A percentile compares a stretch with the other conserved stretches of the same genome.
Conservation (phyloP, 2,113 vertebrate genomes). For the Hirundichthys speculiger region DNA sequence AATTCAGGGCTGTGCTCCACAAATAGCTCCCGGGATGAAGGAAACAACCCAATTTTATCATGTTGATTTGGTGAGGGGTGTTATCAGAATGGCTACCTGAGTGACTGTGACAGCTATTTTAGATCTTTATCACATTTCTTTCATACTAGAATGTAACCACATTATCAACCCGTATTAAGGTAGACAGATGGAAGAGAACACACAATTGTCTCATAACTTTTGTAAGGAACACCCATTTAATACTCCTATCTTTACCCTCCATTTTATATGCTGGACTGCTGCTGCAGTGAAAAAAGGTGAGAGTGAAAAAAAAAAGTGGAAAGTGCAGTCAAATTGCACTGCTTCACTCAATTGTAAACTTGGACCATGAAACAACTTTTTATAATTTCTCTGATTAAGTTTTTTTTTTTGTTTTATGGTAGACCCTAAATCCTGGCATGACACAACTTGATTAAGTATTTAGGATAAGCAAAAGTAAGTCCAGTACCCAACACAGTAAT, state of each 20-base stretch:
- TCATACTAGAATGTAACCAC: slow-evolving; percentile 62
- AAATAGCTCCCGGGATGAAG: slow-evolving; percentile 70
- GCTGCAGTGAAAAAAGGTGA: not conserved
- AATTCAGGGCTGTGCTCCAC: slow-evolving; percentile 55
- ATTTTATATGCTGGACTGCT: not conserved
- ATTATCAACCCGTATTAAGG: slow-evolving; percentile 63
- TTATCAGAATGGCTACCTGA: slow-evolving; percentile 70
- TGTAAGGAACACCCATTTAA: slow-evolving; percentile 63
- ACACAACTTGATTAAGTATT: too few species aligned
- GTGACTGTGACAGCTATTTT: slow-evolving; percentile 77
- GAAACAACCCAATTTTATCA: slow-evolving; percentile 71
- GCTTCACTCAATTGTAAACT: too few species aligned
- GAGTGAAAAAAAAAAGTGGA: not conserved
- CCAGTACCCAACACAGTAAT: too few species aligned
- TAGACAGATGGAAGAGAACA: slow-evolving; percentile 66
- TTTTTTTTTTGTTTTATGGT: too few species aligned
- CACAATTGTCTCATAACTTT: slow-evolving; percentile 72
- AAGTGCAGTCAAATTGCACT: too few species aligned
- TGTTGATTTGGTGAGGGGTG: slow-evolving; percentile 68
- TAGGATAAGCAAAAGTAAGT: too few species aligned
- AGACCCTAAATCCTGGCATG: too few species aligned
- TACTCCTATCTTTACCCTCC: not conserved
- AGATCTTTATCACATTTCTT: slow-evolving; percentile 79
- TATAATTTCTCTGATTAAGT: too few species aligned
- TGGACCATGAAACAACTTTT: too few species aligned